Percentiles rank a stretch among this genome's conserved stretches.
Conservation (phyloP, 2,888 invertebrate species). For the Leptarthrus brevirostris region DNA sequence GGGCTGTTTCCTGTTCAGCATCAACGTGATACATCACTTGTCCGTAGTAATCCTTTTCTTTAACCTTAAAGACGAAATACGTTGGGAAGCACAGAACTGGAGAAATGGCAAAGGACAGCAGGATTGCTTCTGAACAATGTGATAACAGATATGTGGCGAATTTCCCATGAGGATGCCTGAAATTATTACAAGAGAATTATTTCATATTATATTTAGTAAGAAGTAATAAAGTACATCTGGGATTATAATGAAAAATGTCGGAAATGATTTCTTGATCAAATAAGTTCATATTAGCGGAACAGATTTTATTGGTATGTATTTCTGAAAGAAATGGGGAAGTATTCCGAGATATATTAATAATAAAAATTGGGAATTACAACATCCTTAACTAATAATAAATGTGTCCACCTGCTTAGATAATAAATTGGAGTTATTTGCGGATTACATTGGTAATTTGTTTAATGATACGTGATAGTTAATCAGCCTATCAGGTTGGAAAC, state of each 20-base stretch:
- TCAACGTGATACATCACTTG: slow-evolving; percentile 61
- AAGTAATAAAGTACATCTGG: neutral
- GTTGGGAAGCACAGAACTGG: slow-evolving; percentile 86
- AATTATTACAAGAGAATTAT: slow-evolving; percentile 53
- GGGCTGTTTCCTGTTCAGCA: slow-evolving; percentile 61
- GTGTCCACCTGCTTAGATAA: too few species aligned
- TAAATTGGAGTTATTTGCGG: too few species aligned
- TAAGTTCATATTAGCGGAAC: neutral
- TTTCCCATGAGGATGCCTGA: slow-evolving; percentile 82
- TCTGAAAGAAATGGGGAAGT: too few species aligned
- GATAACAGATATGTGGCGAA: slow-evolving; percentile 80
- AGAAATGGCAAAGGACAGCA: slow-evolving; percentile 80
- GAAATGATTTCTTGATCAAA: neutral
- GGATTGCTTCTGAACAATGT: slow-evolving; percentile 81
- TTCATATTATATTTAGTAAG: neutral
- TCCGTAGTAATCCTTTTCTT: slow-evolving; percentile 56
- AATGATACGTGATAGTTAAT: too few species aligned
- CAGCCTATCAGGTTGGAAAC: too few species aligned
- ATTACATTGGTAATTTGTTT: too few species aligned
- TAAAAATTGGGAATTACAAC: too few species aligned
- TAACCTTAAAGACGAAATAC: slow-evolving; percentile 77
- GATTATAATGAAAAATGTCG: neutral
- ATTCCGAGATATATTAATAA: too few species aligned
- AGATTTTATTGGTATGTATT: too few species aligned
- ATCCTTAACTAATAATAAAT: too few species aligned